Evolutionary conservation across 2,113 vertebrate genomes (phyloP).

Genomic region (Manacus vitellinus): DNA sequence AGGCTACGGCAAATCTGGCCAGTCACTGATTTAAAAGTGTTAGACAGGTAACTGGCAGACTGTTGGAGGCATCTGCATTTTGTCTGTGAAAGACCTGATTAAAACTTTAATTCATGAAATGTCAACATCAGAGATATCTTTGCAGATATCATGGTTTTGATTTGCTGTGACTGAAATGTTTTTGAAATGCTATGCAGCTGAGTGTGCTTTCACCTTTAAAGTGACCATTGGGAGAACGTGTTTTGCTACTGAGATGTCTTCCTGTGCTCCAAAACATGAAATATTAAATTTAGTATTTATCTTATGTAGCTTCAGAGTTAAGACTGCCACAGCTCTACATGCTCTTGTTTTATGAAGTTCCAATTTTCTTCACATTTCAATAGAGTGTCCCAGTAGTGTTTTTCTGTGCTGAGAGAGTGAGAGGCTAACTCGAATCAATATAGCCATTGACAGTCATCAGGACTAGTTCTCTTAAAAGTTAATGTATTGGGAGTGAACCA

Average conservation of each 20-base stretch:
- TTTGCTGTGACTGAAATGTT: constrained; percentile 40
- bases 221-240: constrained; percentile 25
- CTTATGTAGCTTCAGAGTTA: background rate
- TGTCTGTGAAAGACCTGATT: constrained; percentile 55
- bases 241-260: constrained; percentile 47
- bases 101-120: constrained; percentile 59
- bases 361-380: constrained; percentile 26
- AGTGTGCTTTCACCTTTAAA: constrained; percentile 27
- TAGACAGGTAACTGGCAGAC: constrained; percentile 54
- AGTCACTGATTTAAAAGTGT: constrained; percentile 49
- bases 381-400: constrained; percentile 25
- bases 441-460: constrained; percentile 55
- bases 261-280: constrained; percentile 44
- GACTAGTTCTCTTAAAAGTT: constrained; percentile 61
- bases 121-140: constrained; percentile 18
- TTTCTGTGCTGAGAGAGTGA: constrained; percentile 25
- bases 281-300: constrained; percentile 21
- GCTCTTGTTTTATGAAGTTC: background rate
- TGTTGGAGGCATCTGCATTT: constrained; percentile 15
- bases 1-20: background rate
- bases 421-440: constrained; percentile 45
- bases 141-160: background rate
- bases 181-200: constrained; percentile 9
- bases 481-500: constrained; percentile 61
- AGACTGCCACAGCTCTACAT: background rate